Base-by-base conservation (phyloP, 2,113 vertebrate species). In the Leptosomus discolor region DNA sequence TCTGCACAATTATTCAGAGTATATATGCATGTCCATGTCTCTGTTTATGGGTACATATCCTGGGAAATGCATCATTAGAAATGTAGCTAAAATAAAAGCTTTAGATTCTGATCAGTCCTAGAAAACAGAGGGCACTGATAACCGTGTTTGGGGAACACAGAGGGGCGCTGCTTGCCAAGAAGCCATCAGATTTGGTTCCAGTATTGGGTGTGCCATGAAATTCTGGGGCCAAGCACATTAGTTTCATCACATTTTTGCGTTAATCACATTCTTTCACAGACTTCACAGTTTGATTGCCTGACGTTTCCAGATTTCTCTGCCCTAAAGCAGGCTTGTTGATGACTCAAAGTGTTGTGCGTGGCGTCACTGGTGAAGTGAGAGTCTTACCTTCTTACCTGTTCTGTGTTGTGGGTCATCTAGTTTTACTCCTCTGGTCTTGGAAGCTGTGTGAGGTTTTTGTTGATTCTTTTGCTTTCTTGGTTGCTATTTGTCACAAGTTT, bases 231-330 rank as follows among this genome's bases (percentile, higher is more conserved):
- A 97, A 94, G 60, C 87, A 51, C 95, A 85, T 98, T 94, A 85
- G 94, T 96, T 96, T 82, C 92, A 53, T 97, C 94, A 64, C 95
- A 57, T 96, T 97, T 95, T 85, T 97, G 94, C 94, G 97, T 97
- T 96, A 97, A 97, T 98, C 97, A 95, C 93, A 39, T 96, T 96
- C 96, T 97, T 98, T 95, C 96, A 90, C 95, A 97, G 97, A 65
- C 96, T 92, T 97, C 97, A 96, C 97, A 96, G 97, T 97, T 97
- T 96, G 98, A 96, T 93, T 95, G 96, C 97, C 96, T 75, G 96
- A 96, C 89, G 95, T 96, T 98, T 97, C 97, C 96, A 95, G 94
- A 96, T 97, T 95, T 89, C 94, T 88, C 91, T 97, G 96, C 97
- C 97, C 95, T 75, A 34, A 88, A 96, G 96, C 96, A 90, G 94